These are phyloP conservation scores for Nemotelus pantherinus DNA, from an alignment of 2,888 invertebrate species.

Conservation along the genomic window DNA sequence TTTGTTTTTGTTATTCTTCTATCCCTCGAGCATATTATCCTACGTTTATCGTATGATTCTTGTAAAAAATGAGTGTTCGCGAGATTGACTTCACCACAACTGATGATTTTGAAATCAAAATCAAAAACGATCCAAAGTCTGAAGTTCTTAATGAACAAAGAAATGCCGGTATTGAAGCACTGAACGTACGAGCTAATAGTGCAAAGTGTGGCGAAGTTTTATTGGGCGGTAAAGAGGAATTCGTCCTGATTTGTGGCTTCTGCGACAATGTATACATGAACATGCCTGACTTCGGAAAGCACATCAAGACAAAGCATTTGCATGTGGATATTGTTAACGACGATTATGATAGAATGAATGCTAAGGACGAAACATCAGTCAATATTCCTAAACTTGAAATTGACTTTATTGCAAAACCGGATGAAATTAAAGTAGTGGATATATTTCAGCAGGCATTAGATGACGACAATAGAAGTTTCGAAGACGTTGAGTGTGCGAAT, in stretches of 20 bases:
- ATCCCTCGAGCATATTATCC: too few species aligned
- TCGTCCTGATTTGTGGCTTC: slow-evolving; percentile 14
- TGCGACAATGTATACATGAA: slow-evolving; percentile 7
- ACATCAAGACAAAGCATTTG: not conserved
- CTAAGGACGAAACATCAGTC: too few species aligned
- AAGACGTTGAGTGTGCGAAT: not conserved
- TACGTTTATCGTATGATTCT: not conserved
- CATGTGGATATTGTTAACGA: not conserved
- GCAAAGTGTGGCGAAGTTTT: slow-evolving; percentile 26
- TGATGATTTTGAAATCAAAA: not conserved
- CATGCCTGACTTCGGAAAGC: slow-evolving; percentile 21
- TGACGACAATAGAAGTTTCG: too few species aligned
- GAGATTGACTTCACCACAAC: slow-evolving; percentile 17
- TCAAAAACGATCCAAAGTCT: not conserved
- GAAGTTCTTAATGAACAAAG: not conserved
- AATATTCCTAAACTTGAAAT: too few species aligned
- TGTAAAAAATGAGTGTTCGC: not conserved
- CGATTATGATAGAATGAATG: too few species aligned
- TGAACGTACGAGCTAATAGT: not conserved
- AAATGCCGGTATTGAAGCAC: not conserved
- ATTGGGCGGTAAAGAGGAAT: not conserved
- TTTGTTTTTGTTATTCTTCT: too few species aligned
- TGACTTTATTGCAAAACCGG: too few species aligned
- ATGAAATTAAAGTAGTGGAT: too few species aligned
- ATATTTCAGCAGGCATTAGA: too few species aligned